Evolutionary conservation across 2,888 invertebrate genomes (phyloP), one percentile per base, ranked within the genome.

Genomic region (Stomorhina lunata): DNA sequence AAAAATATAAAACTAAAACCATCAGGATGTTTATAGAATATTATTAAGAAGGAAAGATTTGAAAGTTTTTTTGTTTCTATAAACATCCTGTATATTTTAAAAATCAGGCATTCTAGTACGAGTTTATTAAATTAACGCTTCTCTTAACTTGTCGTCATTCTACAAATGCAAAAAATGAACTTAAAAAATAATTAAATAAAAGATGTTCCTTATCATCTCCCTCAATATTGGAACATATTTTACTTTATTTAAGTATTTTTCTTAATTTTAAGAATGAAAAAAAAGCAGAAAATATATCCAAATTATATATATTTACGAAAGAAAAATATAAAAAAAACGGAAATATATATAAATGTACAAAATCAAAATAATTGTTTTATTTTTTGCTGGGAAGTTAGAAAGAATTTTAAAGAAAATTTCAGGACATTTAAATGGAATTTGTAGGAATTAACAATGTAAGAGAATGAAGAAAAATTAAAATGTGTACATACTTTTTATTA

Each of bases 281-380:
- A n/a, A n/a, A n/a, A n/a, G n/a, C n/a, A n/a, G n/a, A n/a, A n/a
- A 59, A 37, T 50, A 78, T 55, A 71, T 71, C 57, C 53, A 71
- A 50, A 59, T 59, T 76, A 76, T 76, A 40, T 37, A 61, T 65
- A 78, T 69, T 61, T 63, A 71, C 25, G 63, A 63, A 55, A 53
- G 27, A 77, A 63, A 68, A 59, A 66, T 1, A 61, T 45, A 43
- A 55, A 66, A 27, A 29, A n/a, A 61, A 59, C 55, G 29, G 40
- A 43, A 76, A 61, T 69, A 72, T 63, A 77, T 61, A 78, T 55
- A 29, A 63, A 71, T 71, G 45, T 63, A 71, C 63, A 71, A 71
- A 78, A 71, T 34, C 10, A 12, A 43, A 53, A 15, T 2, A 0
- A 43, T 25, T 17, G 43, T 75, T 75, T 50, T 63, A 22, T 71